A percentile compares a stretch with the other conserved stretches of the same genome.
These are phyloP conservation scores for Tamias sibiricus DNA, from an alignment of 2,113 vertebrate genomes.

Conservation along the genomic window DNA sequence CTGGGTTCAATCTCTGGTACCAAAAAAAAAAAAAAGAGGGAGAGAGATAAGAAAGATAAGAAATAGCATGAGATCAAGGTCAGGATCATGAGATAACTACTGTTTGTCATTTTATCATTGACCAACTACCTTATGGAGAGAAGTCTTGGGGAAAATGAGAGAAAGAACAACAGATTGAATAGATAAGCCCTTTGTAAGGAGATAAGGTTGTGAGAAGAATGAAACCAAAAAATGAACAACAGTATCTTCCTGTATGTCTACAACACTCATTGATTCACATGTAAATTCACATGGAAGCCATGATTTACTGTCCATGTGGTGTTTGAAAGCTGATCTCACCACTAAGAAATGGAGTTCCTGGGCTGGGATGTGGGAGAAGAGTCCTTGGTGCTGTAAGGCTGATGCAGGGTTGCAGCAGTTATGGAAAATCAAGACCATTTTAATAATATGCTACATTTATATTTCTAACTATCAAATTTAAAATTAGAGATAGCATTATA, in stretches of 20 bases:
- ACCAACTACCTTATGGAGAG: neutral
- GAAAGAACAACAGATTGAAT: neutral
- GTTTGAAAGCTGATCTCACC: neutral
- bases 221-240: neutral
- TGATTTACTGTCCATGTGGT: neutral
- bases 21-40: no score
- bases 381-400: neutral
- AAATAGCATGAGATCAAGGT: neutral
- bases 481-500: neutral
- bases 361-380: neutral
- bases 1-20: no score
- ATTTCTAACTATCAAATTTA: neutral
- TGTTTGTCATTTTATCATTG: neutral
- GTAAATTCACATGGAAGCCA: neutral
- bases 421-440: neutral
- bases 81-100: neutral
- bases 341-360: neutral
- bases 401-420: neutral
- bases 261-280: neutral
- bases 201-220: neutral
- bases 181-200: neutral
- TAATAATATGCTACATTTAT: neutral
- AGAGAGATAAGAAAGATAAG: constrained; percentile 12
- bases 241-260: neutral
- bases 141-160: neutral